Evolutionary conservation across 1,140 invertebrate genomes (phyloP), one percentile per base, ranked within the genome.

Genomic region (Drosophila guanche): DNA sequence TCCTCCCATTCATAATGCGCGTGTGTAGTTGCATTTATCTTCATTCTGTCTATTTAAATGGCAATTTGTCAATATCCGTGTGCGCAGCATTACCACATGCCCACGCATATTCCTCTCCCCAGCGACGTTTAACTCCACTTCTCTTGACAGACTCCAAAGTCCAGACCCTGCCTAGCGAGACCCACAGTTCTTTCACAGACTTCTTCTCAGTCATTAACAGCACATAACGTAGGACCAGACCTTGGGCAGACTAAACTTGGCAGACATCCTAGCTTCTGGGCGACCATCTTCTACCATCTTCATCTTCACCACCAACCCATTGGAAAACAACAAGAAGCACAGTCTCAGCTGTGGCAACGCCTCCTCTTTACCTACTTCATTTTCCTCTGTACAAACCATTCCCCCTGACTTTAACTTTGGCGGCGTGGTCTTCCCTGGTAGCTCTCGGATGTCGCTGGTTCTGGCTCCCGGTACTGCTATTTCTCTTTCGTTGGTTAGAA

Each of bases 21-120:
- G 47, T 16, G 42, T 54, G 54, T 70, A 20, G 63, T 70, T 88
- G 74, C 83, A 61, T 88, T 86, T 86, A 88, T 88, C 83, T 86
- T 86, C 83, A 88, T 86, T 78, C 78, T 79, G 83, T 86, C 78
- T 83, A 88, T 86, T 86, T 86, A 86, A 86, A 86, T 89, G 88
- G 83, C 78, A 86, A 88, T 88, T 86, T 86, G 83, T 88, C 83
- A 86, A 86, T 86, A 86, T 50, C 60, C 63, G 63, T 77, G 68
- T 66, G 63, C 72, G 62, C 46, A 54, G 45, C 37, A 47, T 25
- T 60, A 60, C 56, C 79, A 29, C 72, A 78, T 59, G 63, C 62
- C 63, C 56, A 57, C 48, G 16, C 23, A 20, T 41, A 27, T 25
- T 48, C 46, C 16, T 33, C 8, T 45, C 4, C 16, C 2, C 33